Percentiles rank a stretch among this genome's conserved stretches.
Evolutionary conservation across 2,888 invertebrate species (phyloP).

Genomic region (Mesochorus sp.): DNA sequence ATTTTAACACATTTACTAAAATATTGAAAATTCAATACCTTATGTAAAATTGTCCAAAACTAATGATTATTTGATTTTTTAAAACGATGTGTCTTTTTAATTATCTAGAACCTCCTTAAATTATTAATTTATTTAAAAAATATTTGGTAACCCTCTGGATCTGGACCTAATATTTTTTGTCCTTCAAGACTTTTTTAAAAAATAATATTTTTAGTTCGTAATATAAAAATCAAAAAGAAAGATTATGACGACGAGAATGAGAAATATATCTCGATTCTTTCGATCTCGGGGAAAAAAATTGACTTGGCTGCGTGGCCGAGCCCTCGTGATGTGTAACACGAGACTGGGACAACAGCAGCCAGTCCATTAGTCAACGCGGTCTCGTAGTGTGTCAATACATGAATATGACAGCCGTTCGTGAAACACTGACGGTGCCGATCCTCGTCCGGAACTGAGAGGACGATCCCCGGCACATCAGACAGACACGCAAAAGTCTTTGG

Average conservation of each 20-base stretch:
- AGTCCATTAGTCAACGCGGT: slow-evolving; percentile 82
- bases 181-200: not conserved
- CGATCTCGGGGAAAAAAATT: slow-evolving; percentile 67
- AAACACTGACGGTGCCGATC: slow-evolving; percentile 58
- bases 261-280: slow-evolving; percentile 59
- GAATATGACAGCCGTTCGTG: slow-evolving; percentile 80
- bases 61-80: too few relatives aligned
- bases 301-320: slow-evolving; percentile 71
- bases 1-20: too few relatives aligned
- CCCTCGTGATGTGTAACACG: slow-evolving; percentile 77
- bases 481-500: too few relatives aligned
- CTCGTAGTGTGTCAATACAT: slow-evolving; percentile 80
- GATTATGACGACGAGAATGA: slow-evolving; percentile 32
- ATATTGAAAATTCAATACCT: too few relatives aligned
- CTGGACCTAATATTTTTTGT: too few relatives aligned
- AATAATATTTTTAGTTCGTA: not conserved
- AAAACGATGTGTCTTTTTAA: too few relatives aligned
- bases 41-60: too few relatives aligned
- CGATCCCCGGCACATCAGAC: slow-evolving; percentile 58
- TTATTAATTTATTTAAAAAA: too few relatives aligned
- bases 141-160: too few relatives aligned
- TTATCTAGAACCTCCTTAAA: too few relatives aligned
- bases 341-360: slow-evolving; percentile 80
- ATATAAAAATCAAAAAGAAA: not conserved
- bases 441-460: slow-evolving; percentile 64